phyloP scores from a whole-genome alignment of 2,888 invertebrate genomes.

The Calameuta filiformis region DNA sequence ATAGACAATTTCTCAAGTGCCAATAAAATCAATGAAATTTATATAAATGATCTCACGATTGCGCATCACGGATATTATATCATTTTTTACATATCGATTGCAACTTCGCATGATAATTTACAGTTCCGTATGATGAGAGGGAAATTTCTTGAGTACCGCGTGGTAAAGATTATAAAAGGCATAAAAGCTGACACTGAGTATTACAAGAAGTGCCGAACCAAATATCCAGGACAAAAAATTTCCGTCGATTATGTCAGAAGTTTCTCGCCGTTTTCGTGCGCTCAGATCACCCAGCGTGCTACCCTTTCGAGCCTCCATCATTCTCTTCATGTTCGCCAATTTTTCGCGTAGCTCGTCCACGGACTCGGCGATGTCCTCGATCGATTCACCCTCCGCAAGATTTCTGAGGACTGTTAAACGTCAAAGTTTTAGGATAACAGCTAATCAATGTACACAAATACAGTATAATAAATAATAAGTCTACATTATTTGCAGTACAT shows the following conservation, averaged over 20 bases:
- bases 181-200: conserved; percentile 83
- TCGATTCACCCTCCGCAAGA: conserved; percentile 44
- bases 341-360: conserved; percentile 85
- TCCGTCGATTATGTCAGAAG: conserved; percentile 77
- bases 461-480: not conserved
- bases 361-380: conserved; percentile 71
- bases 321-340: conserved; percentile 81
- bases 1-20: not conserved
- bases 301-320: conserved; percentile 80
- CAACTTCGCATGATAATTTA: conserved; percentile 63
- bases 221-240: conserved; percentile 87
- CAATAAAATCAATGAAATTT: not conserved
- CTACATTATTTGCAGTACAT: too few relatives aligned
- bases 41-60: not conserved
- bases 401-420: conserved; percentile 38
- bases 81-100: not conserved
- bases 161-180: conserved; percentile 87
- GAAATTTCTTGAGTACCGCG: conserved; percentile 85
- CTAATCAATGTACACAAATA: not conserved
- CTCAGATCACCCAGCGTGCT: conserved; percentile 67
- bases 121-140: conserved; percentile 82
- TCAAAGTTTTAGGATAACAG: not conserved
- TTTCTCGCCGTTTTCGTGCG: conserved; percentile 58
- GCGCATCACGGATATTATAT: not conserved
- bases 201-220: conserved; percentile 80